A percentile compares a stretch with the other conserved stretches of the same genome.
Evolutionary conservation across 2,113 vertebrate genomes (phyloP).

Genomic region (Atherinomorus stipes): DNA sequence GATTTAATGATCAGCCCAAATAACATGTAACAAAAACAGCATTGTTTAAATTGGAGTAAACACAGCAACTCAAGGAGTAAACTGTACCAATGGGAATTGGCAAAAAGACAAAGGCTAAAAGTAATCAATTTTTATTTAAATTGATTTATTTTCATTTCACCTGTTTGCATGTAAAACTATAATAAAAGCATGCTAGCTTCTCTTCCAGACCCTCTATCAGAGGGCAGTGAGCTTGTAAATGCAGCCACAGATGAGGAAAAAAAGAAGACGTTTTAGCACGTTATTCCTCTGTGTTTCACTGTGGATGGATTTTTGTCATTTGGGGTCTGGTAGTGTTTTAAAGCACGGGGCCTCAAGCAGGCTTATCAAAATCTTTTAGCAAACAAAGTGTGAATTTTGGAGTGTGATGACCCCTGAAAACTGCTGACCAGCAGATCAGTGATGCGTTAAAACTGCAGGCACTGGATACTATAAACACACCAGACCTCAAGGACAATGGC

Average conservation of each 20-base stretch:
- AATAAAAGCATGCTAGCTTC: background rate
- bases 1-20: background rate
- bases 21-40: background rate
- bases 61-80: no score
- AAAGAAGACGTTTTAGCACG: constrained; percentile 11
- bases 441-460: constrained; percentile 63
- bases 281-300: constrained; percentile 16
- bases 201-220: background rate
- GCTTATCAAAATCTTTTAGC: constrained; percentile 51
- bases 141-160: background rate
- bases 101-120: background rate
- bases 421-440: constrained; percentile 58
- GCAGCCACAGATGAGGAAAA: background rate
- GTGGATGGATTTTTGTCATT: constrained; percentile 4
- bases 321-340: constrained; percentile 1
- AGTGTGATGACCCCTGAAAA: constrained; percentile 64
- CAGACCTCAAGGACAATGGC: constrained; percentile 62
- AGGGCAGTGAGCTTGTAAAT: background rate
- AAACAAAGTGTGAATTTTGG: constrained; percentile 54
- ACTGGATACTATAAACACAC: constrained; percentile 51
- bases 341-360: constrained; percentile 3
- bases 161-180: background rate
- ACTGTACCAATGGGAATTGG: no score
- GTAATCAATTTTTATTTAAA: background rate
- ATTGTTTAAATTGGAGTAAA: no score